These are phyloP conservation scores for Notechis scutatus DNA, from an alignment of 2,113 vertebrate species.

Conservation along the genomic window DNA sequence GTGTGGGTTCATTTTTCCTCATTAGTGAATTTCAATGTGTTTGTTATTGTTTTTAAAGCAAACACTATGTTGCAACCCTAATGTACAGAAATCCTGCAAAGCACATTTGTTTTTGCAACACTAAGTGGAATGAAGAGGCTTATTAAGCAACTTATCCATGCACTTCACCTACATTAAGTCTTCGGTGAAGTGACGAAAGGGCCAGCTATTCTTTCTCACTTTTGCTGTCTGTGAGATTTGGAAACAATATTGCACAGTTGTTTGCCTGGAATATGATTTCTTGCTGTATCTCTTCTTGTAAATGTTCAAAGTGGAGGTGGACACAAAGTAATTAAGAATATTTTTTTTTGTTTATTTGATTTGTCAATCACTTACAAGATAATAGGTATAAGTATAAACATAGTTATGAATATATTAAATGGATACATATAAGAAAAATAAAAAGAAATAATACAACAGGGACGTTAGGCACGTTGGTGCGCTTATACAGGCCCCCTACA, in stretches of 20 bases:
- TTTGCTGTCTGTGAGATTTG: constrained; percentile 2
- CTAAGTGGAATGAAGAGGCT: neutral
- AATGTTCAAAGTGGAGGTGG: neutral
- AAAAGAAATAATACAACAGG: no score
- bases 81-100: neutral
- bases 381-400: no score
- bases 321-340: neutral
- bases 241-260: neutral
- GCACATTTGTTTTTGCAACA: neutral
- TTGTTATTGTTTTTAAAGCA: neutral
- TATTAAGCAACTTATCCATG: neutral
- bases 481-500: no score
- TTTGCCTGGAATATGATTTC: neutral
- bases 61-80: neutral
- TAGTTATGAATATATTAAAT: no score
- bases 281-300: neutral
- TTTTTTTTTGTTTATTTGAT: no score
- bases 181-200: neutral
- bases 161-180: neutral
- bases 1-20: neutral
- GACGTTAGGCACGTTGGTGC: no score
- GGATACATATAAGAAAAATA: no score
- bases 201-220: neutral
- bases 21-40: constrained; percentile 12
- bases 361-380: no score